phyloP scores from a whole-genome alignment of 2,113 vertebrate species.

The Poeciliopsis turrubarensis region DNA sequence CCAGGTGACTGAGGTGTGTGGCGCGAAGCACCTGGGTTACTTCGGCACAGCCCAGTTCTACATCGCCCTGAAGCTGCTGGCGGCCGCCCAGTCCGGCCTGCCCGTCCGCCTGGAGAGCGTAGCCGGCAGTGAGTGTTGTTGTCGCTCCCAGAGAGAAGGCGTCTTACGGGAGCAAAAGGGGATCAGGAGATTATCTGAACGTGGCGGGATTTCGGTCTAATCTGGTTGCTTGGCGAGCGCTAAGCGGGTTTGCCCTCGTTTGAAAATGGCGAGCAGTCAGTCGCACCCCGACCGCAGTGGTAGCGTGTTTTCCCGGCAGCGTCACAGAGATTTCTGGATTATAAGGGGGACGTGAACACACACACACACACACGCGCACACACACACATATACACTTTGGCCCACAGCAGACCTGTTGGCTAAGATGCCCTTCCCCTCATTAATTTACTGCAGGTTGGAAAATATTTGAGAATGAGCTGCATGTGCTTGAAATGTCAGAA shows the following conservation, averaged over 20 bases:
- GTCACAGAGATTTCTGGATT: slow-evolving; percentile 21
- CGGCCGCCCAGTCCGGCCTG: slow-evolving; percentile 88
- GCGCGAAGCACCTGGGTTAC: slow-evolving; percentile 90
- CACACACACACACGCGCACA: too few relatives aligned
- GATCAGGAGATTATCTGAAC: slow-evolving; percentile 70
- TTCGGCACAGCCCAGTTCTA: slow-evolving; percentile 93
- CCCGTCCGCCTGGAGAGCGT: slow-evolving; percentile 90
- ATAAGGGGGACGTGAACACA: slow-evolving; percentile 4
- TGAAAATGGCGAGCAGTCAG: slow-evolving; percentile 27
- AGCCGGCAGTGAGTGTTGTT: slow-evolving; percentile 85
- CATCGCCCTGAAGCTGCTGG: slow-evolving; percentile 92
- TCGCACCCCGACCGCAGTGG: slow-evolving; percentile 16
- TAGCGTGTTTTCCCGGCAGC: slow-evolving; percentile 24
- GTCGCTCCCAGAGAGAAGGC: slow-evolving; percentile 23
- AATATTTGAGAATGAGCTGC: too few relatives aligned
- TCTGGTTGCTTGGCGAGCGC: slow-evolving; percentile 64
- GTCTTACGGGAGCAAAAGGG: slow-evolving; percentile 52
- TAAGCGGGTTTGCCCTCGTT: slow-evolving; percentile 65
- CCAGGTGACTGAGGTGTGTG: slow-evolving; percentile 93
- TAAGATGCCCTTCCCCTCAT: slow-evolving; percentile 13
- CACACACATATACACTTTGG: too few relatives aligned
- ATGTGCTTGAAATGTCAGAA: too few relatives aligned
- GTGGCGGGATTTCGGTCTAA: slow-evolving; percentile 69
- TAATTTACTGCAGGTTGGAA: neutral
- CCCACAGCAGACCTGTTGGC: neutral